Evolutionary conservation across 2,797 vertebrate genomes (phyloP), one percentile per base, ranked within the genome.

Genomic region (Eupleurogrammus muticus): DNA sequence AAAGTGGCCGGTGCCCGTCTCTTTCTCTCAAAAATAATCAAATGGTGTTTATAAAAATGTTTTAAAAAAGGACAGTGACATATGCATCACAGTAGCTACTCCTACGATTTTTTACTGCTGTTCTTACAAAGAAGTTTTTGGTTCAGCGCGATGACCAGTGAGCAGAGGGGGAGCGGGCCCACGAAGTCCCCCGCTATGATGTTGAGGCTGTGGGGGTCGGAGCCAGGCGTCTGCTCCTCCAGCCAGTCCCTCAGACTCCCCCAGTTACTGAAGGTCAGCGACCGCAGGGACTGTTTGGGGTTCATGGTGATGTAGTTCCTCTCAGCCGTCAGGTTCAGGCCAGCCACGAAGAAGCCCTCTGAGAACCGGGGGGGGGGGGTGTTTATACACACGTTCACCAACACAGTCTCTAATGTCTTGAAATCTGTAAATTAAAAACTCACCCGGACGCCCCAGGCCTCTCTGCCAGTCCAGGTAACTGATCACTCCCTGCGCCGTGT

Each of bases 181-280:
- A 97, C 87, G 1, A 99, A 97, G 89, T 99, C 97, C 9, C 95
- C 97, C 0, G 96, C 96, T 32, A 98, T 95, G 7, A 99, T 95
- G 91, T 98, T 98, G 65, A 96, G 85, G 62, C 94, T 90, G 9
- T 66, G n/a, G 0, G 82, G 70, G 16, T 83, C 84, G 0, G 84
- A 21, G 11, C 97, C 97, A 0, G 97, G 95, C 19, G 5, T 28
- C 90, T 99, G 97, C 5, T 89, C 66, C 69, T 91, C 86, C 66
- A 98, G 87, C 97, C 97, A 98, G 0, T 74, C 66, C 55, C 77
- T 80, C 78, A 97, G 64, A 51, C 21, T 32, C 4, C 94, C 92
- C 88, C 96, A 95, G 84, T 93, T 93, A 1, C 50, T 79, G 61
- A 91, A 71, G 5, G 95, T 97, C 87, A 98, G 63, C 57, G 77